A percentile compares a stretch with the other conserved stretches of the same genome.
Conservation (phyloP, 2,888 invertebrate species). For the Mythimna impura region DNA sequence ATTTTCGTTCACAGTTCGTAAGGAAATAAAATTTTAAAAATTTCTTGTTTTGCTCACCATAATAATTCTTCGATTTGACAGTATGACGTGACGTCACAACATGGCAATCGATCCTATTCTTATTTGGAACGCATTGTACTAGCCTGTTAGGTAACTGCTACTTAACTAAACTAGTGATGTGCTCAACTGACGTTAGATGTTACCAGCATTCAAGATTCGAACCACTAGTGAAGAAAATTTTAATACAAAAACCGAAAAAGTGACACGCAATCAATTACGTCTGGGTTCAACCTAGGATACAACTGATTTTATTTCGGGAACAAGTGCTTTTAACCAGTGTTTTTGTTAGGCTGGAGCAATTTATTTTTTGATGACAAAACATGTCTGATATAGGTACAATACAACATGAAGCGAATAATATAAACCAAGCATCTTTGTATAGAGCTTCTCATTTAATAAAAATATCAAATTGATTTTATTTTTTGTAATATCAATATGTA, state of each 20-base stretch:
- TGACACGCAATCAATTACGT: background rate
- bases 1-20: no score
- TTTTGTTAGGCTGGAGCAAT: conserved; percentile 25
- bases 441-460: conserved; percentile 23
- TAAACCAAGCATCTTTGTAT: conserved; percentile 11
- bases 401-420: conserved; percentile 27
- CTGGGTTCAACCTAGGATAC: background rate
- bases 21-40: no score
- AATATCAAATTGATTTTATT: conserved; percentile 17
- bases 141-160: background rate
- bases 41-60: no score
- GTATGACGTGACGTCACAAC: no score
- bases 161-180: no score
- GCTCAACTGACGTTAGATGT: background rate
- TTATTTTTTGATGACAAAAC: conserved; percentile 27
- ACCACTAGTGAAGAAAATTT: background rate
- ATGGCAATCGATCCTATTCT: no score
- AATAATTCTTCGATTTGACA: no score
- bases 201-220: background rate
- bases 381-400: conserved; percentile 6
- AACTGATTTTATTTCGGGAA: conserved; percentile 3
- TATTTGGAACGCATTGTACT: no score
- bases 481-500: conserved; percentile 31
- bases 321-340: background rate
- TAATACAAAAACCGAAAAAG: background rate